phyloP scores from a whole-genome alignment of 2,113 vertebrate species.

The Sylvia atricapilla region DNA sequence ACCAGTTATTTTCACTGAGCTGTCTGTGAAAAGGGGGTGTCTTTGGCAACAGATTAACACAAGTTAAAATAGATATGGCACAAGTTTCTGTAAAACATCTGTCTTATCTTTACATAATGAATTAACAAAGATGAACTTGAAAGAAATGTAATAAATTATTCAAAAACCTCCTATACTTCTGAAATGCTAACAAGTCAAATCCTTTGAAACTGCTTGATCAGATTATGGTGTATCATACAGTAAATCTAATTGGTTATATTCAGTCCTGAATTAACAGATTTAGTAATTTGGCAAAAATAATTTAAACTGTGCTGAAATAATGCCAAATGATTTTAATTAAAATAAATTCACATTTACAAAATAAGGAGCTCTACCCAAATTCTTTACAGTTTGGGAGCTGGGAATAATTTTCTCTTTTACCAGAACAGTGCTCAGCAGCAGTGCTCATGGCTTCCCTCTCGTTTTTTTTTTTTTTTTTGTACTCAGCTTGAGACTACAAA shows the following conservation, averaged over 20 bases:
- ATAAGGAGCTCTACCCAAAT: not conserved
- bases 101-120: slow-evolving; percentile 37
- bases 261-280: slow-evolving; percentile 1
- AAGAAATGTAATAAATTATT: slow-evolving; percentile 61
- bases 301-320: not conserved
- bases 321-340: not conserved
- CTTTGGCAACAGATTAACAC: not conserved
- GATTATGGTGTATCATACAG: not conserved
- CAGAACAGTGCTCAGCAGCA: not conserved
- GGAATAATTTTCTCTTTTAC: not conserved
- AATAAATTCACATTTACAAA: not conserved
- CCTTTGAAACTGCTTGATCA: not conserved
- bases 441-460: not conserved
- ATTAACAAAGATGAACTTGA: slow-evolving; percentile 40
- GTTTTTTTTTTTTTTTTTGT: not conserved
- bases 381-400: not conserved
- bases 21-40: not conserved
- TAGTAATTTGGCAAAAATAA: slow-evolving; percentile 8
- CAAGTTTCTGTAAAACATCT: slow-evolving; percentile 30
- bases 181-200: slow-evolving; percentile 40
- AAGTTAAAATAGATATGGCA: slow-evolving; percentile 2
- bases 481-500: not conserved
- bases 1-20: not conserved
- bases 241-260: not conserved
- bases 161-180: slow-evolving; percentile 13